These are phyloP conservation scores for Ciconia nigra DNA, from an alignment of 2,797 vertebrate genomes.

Conservation along the genomic window DNA sequence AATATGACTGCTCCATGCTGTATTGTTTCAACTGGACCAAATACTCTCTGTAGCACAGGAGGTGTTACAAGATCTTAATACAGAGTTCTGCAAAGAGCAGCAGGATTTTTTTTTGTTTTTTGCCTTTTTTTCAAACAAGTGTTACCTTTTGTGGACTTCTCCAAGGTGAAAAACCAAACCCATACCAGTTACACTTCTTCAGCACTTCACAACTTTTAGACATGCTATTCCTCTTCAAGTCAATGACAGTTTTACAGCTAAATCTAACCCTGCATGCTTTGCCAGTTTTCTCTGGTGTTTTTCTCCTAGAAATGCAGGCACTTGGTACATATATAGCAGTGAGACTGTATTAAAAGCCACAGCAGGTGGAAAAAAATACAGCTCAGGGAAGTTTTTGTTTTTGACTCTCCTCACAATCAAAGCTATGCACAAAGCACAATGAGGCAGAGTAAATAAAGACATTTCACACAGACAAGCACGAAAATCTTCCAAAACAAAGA, in stretches of 20 bases:
- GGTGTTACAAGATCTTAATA: not conserved
- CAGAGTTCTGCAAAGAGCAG: not conserved
- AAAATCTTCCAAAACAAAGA: conserved; percentile 39
- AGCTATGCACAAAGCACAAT: not conserved
- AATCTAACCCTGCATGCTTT: not conserved
- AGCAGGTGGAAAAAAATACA: conserved; percentile 41
- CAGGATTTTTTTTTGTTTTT: accelerated
- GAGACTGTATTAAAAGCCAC: conserved; percentile 30
- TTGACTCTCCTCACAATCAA: not conserved
- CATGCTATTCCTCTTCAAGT: not conserved
- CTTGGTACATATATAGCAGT: not conserved
- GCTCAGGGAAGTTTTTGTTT: not conserved
- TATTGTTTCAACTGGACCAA: not conserved
- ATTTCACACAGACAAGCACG: conserved; percentile 19
- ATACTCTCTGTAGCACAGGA: not conserved
- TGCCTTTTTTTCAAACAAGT: not conserved
- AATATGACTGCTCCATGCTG: not conserved
- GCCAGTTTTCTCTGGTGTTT: not conserved
- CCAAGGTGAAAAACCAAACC: not conserved
- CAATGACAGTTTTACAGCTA: not conserved
- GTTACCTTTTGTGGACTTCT: not conserved
- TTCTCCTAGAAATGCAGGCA: not conserved
- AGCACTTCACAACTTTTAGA: not conserved
- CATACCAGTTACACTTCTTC: not conserved
- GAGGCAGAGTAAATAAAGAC: conserved; percentile 38